Base-by-base conservation (phyloP, 2,113 vertebrate genomes). In the Mastomys natalensis region DNA sequence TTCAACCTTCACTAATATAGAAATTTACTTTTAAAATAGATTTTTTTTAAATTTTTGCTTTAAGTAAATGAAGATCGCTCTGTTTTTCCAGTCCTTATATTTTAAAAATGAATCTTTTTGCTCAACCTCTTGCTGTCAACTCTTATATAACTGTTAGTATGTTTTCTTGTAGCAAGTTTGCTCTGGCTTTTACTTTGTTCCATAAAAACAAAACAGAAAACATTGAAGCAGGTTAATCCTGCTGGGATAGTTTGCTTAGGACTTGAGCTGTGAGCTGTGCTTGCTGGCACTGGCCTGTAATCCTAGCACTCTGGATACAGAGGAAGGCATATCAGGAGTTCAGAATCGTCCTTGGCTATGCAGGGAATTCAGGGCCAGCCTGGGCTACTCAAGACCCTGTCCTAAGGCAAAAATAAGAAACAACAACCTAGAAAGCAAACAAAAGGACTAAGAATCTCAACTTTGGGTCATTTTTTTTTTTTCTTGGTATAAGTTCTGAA, bases 1-100 rank as follows among this genome's bases (percentile, higher is more conserved):
- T 73, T 96, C 48, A 21, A 21, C 81, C 86, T 93, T 97, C 95
- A 91, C 45, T 95, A 77, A 92, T 93, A 90, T 0, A 88, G 45
- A 60, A 85, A 58, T 94, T 96, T 89, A 26, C 37, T 48, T 82
- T 34, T 88, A 86, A 90, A 93, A 84, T 37, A 87, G 40, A 24
- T 12, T 19, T 89, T 93, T 96, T 73, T 66, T 66, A 15, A 55
- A 15, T 26, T 48, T 91, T 95, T 95, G 40, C 80, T 97, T 88
- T 34, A 78, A 77, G 51, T 31, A 93, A 84, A 76, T 53, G 31
- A 34, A 77, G 66, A 76, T 91, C 29, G 11, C 21, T 87, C 24
- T 82, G n/a, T 58, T 94, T 91, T 91, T 68, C 64, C 7, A 77
- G 40, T 76, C 68, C 68, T 89, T 93, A 80, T 24, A 40, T 73